Evolutionary conservation across 2,888 invertebrate genomes (phyloP).

Genomic region (Eupsilia transversa): DNA sequence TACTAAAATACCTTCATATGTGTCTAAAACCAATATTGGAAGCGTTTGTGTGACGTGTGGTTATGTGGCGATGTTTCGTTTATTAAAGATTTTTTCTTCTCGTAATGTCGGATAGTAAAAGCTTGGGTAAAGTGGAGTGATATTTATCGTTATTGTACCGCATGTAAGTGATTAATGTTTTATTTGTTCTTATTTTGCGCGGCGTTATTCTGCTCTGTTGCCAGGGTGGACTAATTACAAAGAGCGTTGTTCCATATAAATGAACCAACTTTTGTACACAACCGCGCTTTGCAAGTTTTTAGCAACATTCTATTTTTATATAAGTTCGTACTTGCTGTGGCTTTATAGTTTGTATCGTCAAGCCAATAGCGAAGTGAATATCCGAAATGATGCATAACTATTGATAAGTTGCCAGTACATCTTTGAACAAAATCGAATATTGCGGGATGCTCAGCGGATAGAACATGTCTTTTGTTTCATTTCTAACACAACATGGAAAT

Average conservation of each 20-base stretch:
- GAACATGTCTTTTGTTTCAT: conserved; percentile 42
- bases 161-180: conserved; percentile 58
- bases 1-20: conserved; percentile 54
- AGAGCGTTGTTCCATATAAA: conserved; percentile 41
- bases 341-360: conserved; percentile 22
- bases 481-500: conserved; percentile 45
- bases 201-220: conserved; percentile 39
- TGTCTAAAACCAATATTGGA: conserved; percentile 55
- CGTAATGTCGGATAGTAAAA: conserved; percentile 44
- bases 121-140: conserved; percentile 47
- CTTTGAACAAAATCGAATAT: conserved; percentile 28
- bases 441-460: conserved; percentile 32
- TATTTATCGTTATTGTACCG: conserved; percentile 55
- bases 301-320: conserved; percentile 9
- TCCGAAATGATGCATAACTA: conserved; percentile 48
- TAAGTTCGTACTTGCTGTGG: conserved; percentile 3
- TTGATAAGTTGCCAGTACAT: conserved; percentile 50
- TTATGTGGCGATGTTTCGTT: conserved; percentile 43
- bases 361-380: conserved; percentile 35
- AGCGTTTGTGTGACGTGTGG: conserved; percentile 50
- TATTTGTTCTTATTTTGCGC: conserved; percentile 46
- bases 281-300: conserved; percentile 28
- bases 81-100: conserved; percentile 44
- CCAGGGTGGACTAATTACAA: conserved; percentile 49
- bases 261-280: conserved; percentile 23